Evolutionary conservation across 2,797 vertebrate genomes (phyloP).

Genomic region (Tiaroga cobitis): DNA sequence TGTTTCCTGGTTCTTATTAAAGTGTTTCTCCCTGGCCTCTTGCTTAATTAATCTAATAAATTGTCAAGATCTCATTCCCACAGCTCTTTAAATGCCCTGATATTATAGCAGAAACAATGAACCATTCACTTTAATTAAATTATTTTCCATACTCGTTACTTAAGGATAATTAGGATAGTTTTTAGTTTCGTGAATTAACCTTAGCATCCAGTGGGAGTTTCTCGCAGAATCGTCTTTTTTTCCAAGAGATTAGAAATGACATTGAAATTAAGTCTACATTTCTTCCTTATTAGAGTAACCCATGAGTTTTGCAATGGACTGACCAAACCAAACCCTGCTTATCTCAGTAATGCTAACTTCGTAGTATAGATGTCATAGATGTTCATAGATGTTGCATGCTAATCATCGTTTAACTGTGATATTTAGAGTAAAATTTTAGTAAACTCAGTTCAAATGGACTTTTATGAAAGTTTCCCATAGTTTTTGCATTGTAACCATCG

Average conservation of each 20-base stretch:
- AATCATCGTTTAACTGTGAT: neutral
- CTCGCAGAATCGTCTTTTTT: neutral
- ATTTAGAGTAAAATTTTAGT: neutral
- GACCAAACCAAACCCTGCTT: neutral
- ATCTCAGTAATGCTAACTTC: neutral
- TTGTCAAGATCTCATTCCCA: conserved; percentile 31
- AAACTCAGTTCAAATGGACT: neutral
- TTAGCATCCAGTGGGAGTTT: conserved; percentile 1
- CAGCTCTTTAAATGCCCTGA: conserved; percentile 28
- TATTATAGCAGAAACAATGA: conserved; percentile 45
- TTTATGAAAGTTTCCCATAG: neutral
- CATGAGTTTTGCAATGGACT: neutral
- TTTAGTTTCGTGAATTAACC: conserved; percentile 50
- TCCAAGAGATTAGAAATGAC: conserved; percentile 14
- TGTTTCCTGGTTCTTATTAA: neutral
- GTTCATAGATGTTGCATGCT: neutral
- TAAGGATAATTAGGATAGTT: conserved; percentile 40
- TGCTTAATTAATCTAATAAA: conserved; percentile 41
- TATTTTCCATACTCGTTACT: conserved; percentile 42
- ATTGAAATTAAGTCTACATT: neutral
- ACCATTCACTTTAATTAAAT: conserved; percentile 57
- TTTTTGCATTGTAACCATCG: rapidly evolving
- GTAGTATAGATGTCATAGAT: neutral
- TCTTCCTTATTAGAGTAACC: neutral
- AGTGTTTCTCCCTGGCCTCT: conserved; percentile 14